Evolutionary conservation across 2,797 vertebrate species (phyloP).

Genomic region (Lutjanus campechanus): DNA sequence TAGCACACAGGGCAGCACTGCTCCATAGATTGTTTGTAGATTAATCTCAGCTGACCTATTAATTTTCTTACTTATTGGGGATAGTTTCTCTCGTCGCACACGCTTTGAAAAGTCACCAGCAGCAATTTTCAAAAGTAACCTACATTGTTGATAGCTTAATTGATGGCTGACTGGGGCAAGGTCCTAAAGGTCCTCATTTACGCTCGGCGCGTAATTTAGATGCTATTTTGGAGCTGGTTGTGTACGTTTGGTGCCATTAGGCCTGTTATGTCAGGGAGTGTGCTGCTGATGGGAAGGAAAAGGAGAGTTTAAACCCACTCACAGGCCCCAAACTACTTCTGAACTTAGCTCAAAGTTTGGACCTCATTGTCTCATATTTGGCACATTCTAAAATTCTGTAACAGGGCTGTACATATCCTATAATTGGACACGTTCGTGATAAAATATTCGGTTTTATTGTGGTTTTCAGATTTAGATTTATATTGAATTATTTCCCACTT

Average conservation of each 20-base stretch:
- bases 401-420: conserved; percentile 26
- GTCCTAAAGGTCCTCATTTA: conserved; percentile 71
- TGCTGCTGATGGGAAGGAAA: conserved; percentile 33
- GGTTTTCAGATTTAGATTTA: conserved; percentile 48
- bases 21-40: conserved; percentile 47
- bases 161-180: conserved; percentile 64
- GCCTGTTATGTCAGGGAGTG: conserved; percentile 56
- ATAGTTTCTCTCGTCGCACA: conserved; percentile 49
- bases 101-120: conserved; percentile 62
- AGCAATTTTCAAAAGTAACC: conserved; percentile 64
- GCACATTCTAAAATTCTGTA: conserved; percentile 52
- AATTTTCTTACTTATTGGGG: conserved; percentile 62
- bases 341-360: conserved; percentile 64
- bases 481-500: conserved; percentile 34
- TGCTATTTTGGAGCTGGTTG: conserved; percentile 62
- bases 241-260: conserved; percentile 61
- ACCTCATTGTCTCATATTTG: conserved; percentile 42
- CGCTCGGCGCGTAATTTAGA: conserved; percentile 68
- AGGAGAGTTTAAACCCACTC: conserved; percentile 43
- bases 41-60: conserved; percentile 65
- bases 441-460: conserved; percentile 44
- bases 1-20: conserved; percentile 55
- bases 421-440: conserved; percentile 50
- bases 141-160: conserved; percentile 66
- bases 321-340: conserved; percentile 58